These are phyloP conservation scores for Acronicta aceris DNA, from an alignment of 2,888 invertebrate genomes.

Conservation along the genomic window DNA sequence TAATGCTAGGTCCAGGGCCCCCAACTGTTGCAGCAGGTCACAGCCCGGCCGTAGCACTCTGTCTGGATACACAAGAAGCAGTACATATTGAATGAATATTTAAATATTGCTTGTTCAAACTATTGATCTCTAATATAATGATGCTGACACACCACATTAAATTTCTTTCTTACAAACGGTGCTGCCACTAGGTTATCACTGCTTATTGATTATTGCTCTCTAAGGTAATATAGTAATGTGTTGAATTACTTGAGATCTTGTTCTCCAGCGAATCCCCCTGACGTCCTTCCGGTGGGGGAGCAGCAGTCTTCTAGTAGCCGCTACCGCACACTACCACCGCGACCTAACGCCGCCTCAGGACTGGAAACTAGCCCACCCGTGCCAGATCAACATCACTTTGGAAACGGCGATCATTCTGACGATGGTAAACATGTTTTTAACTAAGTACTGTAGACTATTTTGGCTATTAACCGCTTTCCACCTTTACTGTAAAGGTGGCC, in stretches of 20 bases:
- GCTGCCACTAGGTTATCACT: too few relatives aligned
- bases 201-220: too few relatives aligned
- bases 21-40: constrained; percentile 25
- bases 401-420: constrained; percentile 41
- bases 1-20: constrained; percentile 19
- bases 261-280: constrained; percentile 22
- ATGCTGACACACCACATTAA: too few relatives aligned
- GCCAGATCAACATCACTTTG: constrained; percentile 18
- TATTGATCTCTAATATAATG: too few relatives aligned
- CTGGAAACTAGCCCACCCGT: constrained; percentile 2
- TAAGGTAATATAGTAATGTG: too few relatives aligned
- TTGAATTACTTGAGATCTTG: too few relatives aligned
- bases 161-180: too few relatives aligned
- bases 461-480: too few relatives aligned
- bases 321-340: constrained; percentile 8
- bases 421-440: constrained; percentile 22
- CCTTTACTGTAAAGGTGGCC: too few relatives aligned
- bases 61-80: constrained; percentile 17
- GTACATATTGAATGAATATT: constrained; percentile 18
- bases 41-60: constrained; percentile 18
- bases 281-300: constrained; percentile 13
- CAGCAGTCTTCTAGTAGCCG: constrained; percentile 16
- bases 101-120: too few relatives aligned
- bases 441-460: too few relatives aligned
- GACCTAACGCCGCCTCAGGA: background rate